Evolutionary conservation across 2,888 invertebrate species (phyloP).

Genomic region (Julus scanicus): DNA sequence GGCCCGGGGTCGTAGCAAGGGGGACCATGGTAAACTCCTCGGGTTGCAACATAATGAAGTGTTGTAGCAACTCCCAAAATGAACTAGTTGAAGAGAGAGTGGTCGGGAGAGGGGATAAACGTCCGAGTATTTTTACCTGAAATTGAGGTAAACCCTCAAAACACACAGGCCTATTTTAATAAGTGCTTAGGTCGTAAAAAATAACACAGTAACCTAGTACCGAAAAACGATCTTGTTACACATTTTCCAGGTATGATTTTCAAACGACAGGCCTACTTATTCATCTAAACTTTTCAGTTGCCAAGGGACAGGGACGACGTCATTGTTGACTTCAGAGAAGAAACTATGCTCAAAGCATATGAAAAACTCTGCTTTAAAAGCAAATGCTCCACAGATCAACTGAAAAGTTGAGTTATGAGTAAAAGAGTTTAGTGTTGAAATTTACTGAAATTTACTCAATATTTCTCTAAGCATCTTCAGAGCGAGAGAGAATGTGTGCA

Average conservation of each 20-base stretch:
- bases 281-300: background rate
- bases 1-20: background rate
- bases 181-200: slow-evolving; percentile 20
- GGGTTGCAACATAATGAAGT: slow-evolving; percentile 21
- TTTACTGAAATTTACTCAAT: too few species aligned
- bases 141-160: slow-evolving; percentile 42
- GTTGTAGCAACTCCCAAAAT: slow-evolving; percentile 42
- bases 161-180: slow-evolving; percentile 42
- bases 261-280: background rate
- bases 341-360: too few species aligned
- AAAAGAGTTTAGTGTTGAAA: too few species aligned
- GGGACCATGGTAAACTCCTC: background rate
- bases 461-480: too few species aligned
- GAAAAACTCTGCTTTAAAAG: too few species aligned
- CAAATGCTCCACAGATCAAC: too few species aligned
- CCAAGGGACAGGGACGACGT: background rate
- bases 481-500: too few species aligned
- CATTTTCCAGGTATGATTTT: background rate
- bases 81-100: slow-evolving; percentile 38
- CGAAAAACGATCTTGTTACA: slow-evolving; percentile 11
- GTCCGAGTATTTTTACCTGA: slow-evolving; percentile 11
- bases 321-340: too few species aligned
- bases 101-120: background rate
- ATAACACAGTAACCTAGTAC: slow-evolving; percentile 35
- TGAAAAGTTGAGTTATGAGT: too few species aligned